phyloP scores from a whole-genome alignment of 1,140 invertebrate genomes.

The Pachypsylla venusta region DNA sequence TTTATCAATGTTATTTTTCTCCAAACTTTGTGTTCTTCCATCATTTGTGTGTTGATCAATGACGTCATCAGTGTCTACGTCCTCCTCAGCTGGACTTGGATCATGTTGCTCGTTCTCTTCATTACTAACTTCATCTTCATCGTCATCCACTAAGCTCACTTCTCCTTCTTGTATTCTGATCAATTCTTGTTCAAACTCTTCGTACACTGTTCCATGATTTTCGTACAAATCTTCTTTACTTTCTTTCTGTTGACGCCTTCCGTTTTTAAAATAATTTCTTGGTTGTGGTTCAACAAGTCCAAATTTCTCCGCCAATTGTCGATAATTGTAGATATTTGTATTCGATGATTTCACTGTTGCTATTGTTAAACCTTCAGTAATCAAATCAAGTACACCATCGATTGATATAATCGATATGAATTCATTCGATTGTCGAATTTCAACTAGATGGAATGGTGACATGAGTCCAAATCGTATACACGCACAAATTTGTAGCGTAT shows the following conservation, averaged over 20 bases:
- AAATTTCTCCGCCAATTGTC: background rate
- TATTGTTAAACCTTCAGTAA: constrained; percentile 45
- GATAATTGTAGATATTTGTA: background rate
- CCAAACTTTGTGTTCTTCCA: no score
- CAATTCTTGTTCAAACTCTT: background rate
- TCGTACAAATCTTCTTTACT: background rate
- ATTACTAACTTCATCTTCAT: background rate
- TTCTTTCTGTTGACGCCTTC: no score
- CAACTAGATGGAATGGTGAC: constrained; percentile 53
- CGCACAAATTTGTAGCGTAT: constrained; percentile 39
- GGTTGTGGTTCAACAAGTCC: background rate
- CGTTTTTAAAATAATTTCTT: background rate
- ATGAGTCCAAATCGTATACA: constrained; percentile 57
- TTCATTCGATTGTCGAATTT: constrained; percentile 50
- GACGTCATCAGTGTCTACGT: no score
- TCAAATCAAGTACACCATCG: constrained; percentile 47
- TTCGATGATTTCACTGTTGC: background rate
- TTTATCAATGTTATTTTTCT: no score
- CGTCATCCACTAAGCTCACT: background rate
- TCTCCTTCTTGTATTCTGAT: background rate
- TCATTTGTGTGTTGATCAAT: no score
- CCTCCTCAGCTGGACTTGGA: no score
- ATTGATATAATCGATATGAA: constrained; percentile 46
- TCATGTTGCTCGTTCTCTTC: no score
- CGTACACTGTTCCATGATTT: background rate